Conservation (phyloP, 2,888 invertebrate species). For the Morpho helenor region DNA sequence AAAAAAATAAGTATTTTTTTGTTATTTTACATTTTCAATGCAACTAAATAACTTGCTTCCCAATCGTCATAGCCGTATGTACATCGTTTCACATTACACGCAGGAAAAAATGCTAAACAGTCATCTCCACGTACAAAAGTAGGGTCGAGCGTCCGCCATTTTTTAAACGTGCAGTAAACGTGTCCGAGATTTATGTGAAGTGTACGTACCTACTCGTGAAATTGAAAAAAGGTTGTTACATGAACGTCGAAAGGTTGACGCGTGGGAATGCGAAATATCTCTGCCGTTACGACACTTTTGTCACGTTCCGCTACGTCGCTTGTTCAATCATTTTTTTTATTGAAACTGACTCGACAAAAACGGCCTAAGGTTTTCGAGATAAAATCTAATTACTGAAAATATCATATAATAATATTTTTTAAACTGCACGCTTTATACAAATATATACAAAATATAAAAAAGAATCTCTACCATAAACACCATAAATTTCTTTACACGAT, state of each 20-base stretch:
- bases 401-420: too few relatives aligned
- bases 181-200: slow-evolving; percentile 21
- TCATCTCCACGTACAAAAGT: slow-evolving; percentile 34
- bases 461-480: too few relatives aligned
- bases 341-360: too few relatives aligned
- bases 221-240: slow-evolving; percentile 15
- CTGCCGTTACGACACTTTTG: background rate
- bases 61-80: background rate
- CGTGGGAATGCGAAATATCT: slow-evolving; percentile 3
- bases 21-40: too few relatives aligned
- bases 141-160: slow-evolving; percentile 34
- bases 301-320: too few relatives aligned
- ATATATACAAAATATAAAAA: too few relatives aligned
- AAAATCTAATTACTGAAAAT: too few relatives aligned
- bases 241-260: slow-evolving; percentile 4
- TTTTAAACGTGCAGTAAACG: slow-evolving; percentile 27
- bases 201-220: slow-evolving; percentile 15
- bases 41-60: background rate
- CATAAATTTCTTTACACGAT: too few relatives aligned
- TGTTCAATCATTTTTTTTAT: too few relatives aligned
- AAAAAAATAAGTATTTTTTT: too few relatives aligned
- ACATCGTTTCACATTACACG: slow-evolving; percentile 12
- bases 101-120: slow-evolving; percentile 41
- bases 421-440: too few relatives aligned
- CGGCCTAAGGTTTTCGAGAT: too few relatives aligned